Percentiles rank a stretch among this genome's conserved stretches.
Evolutionary conservation across 2,888 invertebrate species (phyloP).

Genomic region (Platycheirus rosarum): DNA sequence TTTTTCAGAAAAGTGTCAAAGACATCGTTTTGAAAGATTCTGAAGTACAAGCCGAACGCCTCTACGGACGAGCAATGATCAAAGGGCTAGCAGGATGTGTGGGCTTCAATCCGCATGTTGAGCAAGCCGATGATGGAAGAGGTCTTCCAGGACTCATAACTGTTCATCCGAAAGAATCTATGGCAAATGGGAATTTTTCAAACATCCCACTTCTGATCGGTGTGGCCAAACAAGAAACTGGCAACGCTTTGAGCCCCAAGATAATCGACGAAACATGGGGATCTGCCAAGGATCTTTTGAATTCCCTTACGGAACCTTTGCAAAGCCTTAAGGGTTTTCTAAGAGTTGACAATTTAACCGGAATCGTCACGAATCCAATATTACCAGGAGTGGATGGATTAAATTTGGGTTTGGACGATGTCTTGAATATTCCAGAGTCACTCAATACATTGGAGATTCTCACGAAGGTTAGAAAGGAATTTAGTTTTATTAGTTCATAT

Average conservation of each 20-base stretch:
- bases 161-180: conserved; percentile 85
- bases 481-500: background rate
- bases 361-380: conserved; percentile 77
- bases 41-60: conserved; percentile 84
- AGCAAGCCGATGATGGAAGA: conserved; percentile 86
- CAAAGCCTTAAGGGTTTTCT: conserved; percentile 78
- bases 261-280: conserved; percentile 78
- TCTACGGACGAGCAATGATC: conserved; percentile 85
- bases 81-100: conserved; percentile 86
- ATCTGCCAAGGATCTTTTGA: conserved; percentile 79
- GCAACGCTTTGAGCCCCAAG: conserved; percentile 78
- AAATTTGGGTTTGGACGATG: conserved; percentile 78
- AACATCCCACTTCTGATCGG: conserved; percentile 88
- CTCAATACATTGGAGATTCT: conserved; percentile 79
- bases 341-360: conserved; percentile 78
- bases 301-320: conserved; percentile 77
- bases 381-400: conserved; percentile 78
- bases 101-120: conserved; percentile 87
- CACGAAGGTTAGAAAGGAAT: conserved; percentile 76
- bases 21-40: conserved; percentile 84
- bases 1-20: conserved; percentile 78
- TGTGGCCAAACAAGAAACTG: conserved; percentile 88
- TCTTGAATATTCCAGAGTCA: conserved; percentile 79
- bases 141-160: conserved; percentile 87
- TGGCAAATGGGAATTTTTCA: conserved; percentile 84